Evolutionary conservation across 2,797 vertebrate genomes (phyloP), one percentile per base, ranked within the genome.

Genomic region (Myioborus miniatus): DNA sequence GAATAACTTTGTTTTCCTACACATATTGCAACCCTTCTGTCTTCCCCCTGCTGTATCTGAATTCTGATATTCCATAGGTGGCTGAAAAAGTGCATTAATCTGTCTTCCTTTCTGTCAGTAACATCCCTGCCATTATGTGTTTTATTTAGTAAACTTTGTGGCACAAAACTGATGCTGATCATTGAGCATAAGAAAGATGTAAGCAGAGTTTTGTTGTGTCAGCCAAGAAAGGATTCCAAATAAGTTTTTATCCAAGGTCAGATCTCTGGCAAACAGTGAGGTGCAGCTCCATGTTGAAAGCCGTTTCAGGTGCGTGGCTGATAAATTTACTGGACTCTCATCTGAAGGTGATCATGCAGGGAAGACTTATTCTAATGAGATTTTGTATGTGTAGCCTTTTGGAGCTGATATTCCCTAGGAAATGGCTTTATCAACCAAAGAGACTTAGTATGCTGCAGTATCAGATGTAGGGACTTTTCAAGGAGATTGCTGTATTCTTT

Each of bases 211-310:
- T 93, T 71, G 4, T 63, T 80, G 36, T 59, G 39, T 43, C 13
- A 93, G 53, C 62, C 89, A 93, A 60, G 63, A 89, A 79, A 83
- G 29, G 29, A 39, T 84, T 94, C 34, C 3, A 89, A 85, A 75
- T 26, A 29, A 8, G n/a, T 24, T 82, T 89, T 90, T 74, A 87
- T 94, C 70, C n/a, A 71, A n/a, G 50, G 60, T 86, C 69, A 81
- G 21, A 87, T 86, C 84, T 90, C 85, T 91, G 85, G 55, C 81
- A 90, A 81, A 68, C 46, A 78, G 29, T 13, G 34, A 89, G 32
- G 7, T 44, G 14, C n/a, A 91, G 26, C 8, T 64, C 37, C 29
- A 26, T 2, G 0, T 18, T 71, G n/a, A 89, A 87, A 89, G 12
- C 10, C 56, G 63, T 85, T n/a, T 82, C 53, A 65, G 23, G 26